Base-by-base conservation (phyloP, 2,797 vertebrate genomes). In the Crocodylus rhombifer region DNA sequence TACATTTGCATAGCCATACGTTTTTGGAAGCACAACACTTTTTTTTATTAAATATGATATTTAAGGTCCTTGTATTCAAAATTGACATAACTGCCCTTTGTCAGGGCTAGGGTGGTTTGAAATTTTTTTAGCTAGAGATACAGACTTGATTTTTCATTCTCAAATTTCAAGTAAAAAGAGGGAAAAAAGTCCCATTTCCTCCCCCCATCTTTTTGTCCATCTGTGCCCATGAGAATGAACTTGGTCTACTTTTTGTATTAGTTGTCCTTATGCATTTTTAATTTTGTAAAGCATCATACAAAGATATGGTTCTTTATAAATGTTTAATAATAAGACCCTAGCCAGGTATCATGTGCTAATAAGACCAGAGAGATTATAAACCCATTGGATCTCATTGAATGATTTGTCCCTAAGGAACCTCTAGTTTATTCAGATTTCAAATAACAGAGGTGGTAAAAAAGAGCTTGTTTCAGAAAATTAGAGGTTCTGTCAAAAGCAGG, bases 391-490 rank as follows among this genome's bases (percentile, higher is more conserved):
- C 61, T 25, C 15, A 63, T 61, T 80, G 92, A 94, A 91, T 62
- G 82, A 92, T 95, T 95, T 94, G 85, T 92, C 91, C 91, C 91
- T 92, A 86, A 91, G 94, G 90, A 82, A 94, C 56, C 93, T 95
- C 89, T 94, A 86, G 91, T 96, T 94, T 91, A 90, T 90, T 95
- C 56, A 4, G 77, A 86, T 90, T 91, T 80, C 86, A 91, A 89
- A 82, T 69, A 87, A 86, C 62, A 93, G 86, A 78, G 94, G 78
- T 71, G 79, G 82, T 82, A 84, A 96, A 86, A 77, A 95, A 61
- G 91, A 95, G 92, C 94, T 90, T 95, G 84, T 92, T 96, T 92
- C 69, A 71, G 88, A 91, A 96, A 93, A 95, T 91, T 91, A 88
- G 80, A 95, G 92, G 92, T 93, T 91, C 95, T 92, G 91, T 87